These are phyloP conservation scores for Muscicapa striata DNA, from an alignment of 2,797 vertebrate species.

Conservation along the genomic window DNA sequence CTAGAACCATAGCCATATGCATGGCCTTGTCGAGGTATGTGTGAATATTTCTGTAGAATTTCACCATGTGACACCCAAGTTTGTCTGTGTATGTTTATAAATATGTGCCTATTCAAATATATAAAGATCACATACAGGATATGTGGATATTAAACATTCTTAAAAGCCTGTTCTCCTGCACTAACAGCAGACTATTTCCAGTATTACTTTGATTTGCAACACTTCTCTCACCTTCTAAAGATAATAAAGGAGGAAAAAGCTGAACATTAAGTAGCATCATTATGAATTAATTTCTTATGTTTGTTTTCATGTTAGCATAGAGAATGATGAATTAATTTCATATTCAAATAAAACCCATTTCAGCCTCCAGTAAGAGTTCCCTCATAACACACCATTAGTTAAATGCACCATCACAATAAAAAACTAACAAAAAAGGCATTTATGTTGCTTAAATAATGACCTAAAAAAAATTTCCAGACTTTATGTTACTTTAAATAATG, in stretches of 20 bases:
- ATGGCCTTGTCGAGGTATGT: background rate
- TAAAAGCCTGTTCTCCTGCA: background rate
- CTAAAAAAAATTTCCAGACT: background rate
- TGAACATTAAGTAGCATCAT: background rate
- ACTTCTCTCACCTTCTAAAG: conserved; percentile 7
- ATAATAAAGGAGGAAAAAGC: background rate
- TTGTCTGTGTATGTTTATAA: background rate
- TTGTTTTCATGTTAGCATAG: background rate
- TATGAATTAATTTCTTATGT: conserved; percentile 12
- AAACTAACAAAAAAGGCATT: background rate
- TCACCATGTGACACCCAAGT: background rate
- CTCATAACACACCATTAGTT: conserved; percentile 43
- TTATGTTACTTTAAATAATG: conserved; percentile 52
- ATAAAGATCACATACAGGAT: background rate
- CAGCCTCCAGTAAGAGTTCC: conserved; percentile 10
- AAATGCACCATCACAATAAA: conserved; percentile 52
- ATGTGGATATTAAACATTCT: background rate
- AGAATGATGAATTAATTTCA: conserved; percentile 38
- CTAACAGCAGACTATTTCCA: background rate
- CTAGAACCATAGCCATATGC: background rate
- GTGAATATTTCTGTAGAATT: background rate
- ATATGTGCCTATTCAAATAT: background rate
- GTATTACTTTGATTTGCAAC: background rate
- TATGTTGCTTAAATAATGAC: conserved; percentile 52
- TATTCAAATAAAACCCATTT: conserved; percentile 16